Percentiles rank a stretch among this genome's conserved stretches.
phyloP scores from a whole-genome alignment of 1,140 invertebrate species.

The Caenorhabditis tropicalis region DNA sequence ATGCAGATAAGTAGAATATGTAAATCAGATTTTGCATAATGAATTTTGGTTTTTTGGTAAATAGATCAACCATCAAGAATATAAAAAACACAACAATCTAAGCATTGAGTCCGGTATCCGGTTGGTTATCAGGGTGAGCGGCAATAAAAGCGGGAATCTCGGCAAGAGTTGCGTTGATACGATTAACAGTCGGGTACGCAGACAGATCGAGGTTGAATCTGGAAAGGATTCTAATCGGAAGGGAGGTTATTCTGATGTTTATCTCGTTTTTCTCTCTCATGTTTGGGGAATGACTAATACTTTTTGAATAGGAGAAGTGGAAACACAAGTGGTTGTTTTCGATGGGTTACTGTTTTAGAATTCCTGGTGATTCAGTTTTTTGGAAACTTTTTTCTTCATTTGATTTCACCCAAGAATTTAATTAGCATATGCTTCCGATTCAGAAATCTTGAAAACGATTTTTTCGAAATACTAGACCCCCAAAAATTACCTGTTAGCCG shows the following conservation, averaged over 20 bases:
- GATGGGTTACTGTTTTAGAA: neutral
- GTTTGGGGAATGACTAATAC: slow-evolving; percentile 1
- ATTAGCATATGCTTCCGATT: no score
- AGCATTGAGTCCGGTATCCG: slow-evolving; percentile 76
- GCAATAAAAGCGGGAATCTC: slow-evolving; percentile 86
- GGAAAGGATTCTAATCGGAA: slow-evolving; percentile 10
- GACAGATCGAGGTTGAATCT: slow-evolving; percentile 89
- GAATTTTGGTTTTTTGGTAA: no score
- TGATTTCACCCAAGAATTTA: no score
- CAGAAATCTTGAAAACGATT: no score
- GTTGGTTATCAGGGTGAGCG: slow-evolving; percentile 86
- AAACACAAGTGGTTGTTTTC: neutral
- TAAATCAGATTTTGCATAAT: no score
- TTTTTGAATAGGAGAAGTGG: neutral
- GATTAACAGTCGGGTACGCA: slow-evolving; percentile 85
- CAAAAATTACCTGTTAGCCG: slow-evolving; percentile 76
- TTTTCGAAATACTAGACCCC: no score
- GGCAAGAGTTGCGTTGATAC: slow-evolving; percentile 79
- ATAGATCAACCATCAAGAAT: no score
- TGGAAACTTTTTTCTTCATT: no score
- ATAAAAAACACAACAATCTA: no score
- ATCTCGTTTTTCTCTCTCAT: neutral
- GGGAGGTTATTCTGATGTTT: neutral
- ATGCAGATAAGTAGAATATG: no score
- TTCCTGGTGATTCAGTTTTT: neutral